phyloP scores from a whole-genome alignment of 2,797 vertebrate species.

The Leuciscus waleckii region DNA sequence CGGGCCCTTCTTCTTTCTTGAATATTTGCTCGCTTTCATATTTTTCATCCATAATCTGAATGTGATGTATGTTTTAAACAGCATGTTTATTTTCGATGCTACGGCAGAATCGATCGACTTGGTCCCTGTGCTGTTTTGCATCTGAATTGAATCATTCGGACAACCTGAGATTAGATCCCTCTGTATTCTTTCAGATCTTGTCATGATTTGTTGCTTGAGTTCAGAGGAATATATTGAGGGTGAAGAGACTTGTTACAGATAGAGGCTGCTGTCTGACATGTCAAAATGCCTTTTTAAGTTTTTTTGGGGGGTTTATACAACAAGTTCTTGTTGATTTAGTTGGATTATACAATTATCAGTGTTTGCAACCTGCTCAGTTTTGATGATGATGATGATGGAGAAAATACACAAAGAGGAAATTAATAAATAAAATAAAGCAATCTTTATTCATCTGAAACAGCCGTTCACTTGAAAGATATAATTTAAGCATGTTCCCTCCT shows the following conservation, averaged over 20 bases:
- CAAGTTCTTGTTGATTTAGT: not conserved
- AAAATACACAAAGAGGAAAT: not conserved
- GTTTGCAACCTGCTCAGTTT: not conserved
- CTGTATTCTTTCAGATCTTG: not conserved
- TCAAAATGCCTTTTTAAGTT: not conserved
- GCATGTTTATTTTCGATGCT: not conserved
- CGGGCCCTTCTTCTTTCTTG: not conserved
- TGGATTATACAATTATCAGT: not conserved
- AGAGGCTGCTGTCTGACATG: not conserved
- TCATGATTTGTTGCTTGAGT: slow-evolving; percentile 3
- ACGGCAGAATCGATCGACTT: not conserved
- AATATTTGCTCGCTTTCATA: not conserved
- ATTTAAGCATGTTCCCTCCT: not conserved
- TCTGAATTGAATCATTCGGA: not conserved
- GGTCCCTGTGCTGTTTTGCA: not conserved
- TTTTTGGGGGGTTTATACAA: not conserved
- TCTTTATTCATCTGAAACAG: not conserved
- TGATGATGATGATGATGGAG: not conserved
- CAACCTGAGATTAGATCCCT: not conserved
- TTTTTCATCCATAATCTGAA: not conserved
- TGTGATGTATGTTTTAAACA: not conserved
- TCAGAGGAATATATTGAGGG: not conserved
- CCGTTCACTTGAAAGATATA: not conserved
- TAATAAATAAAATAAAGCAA: not conserved
- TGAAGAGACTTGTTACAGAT: not conserved